These are phyloP conservation scores for Nycticorax nycticorax DNA, from an alignment of 2,113 vertebrate genomes.

Conservation along the genomic window DNA sequence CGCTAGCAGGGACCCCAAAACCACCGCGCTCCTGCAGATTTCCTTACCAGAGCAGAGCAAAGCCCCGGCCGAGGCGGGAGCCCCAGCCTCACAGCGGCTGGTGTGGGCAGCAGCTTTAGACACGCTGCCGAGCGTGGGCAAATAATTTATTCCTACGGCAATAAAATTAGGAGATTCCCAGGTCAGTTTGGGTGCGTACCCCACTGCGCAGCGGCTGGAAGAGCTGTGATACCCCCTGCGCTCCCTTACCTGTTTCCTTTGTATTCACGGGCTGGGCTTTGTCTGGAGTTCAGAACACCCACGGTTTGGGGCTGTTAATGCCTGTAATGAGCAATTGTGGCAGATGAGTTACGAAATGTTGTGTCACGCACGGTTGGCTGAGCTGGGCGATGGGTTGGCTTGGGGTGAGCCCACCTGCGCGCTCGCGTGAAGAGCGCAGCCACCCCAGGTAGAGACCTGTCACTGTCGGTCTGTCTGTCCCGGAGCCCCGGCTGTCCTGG, in stretches of 20 bases:
- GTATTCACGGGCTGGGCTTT: background rate
- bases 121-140: background rate
- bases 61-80: background rate
- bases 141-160: background rate
- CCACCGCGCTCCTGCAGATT: background rate
- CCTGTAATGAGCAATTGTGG: background rate
- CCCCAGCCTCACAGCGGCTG: background rate
- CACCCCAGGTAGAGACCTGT: background rate
- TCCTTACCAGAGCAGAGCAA: background rate
- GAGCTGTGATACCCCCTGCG: background rate
- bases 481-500: background rate
- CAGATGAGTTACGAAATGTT: background rate
- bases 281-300: background rate
- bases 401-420: background rate
- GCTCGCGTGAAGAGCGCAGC: background rate
- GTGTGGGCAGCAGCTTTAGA: background rate
- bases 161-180: background rate
- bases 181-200: background rate
- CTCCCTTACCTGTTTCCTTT: background rate
- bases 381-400: background rate
- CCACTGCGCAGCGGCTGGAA: background rate
- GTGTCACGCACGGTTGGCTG: background rate
- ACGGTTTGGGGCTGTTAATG: background rate
- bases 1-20: background rate
- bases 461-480: accelerated